Conservation (phyloP, 2,888 invertebrate genomes). For the Acanthococcus lagerstroemiae region DNA sequence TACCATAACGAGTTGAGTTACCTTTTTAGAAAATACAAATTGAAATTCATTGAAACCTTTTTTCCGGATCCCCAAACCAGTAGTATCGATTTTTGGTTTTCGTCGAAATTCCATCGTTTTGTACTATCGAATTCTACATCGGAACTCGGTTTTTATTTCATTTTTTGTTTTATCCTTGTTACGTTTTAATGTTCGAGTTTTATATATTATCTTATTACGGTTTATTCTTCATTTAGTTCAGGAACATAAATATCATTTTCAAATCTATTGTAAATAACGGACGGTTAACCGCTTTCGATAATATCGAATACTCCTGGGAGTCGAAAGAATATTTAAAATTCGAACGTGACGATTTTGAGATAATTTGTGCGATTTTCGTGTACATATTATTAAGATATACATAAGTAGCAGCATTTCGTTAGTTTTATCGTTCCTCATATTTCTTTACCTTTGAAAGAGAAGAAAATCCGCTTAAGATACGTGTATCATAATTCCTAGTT, state of each 20-base stretch:
- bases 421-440: slow-evolving; percentile 26
- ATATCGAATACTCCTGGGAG: neutral
- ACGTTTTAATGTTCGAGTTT: neutral
- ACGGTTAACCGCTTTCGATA: neutral
- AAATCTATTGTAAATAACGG: neutral
- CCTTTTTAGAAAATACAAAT: slow-evolving; percentile 6
- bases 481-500: slow-evolving; percentile 24
- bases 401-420: slow-evolving; percentile 18
- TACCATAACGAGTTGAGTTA: slow-evolving; percentile 22
- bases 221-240: too few relatives aligned
- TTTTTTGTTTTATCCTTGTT: neutral
- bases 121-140: neutral
- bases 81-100: neutral
- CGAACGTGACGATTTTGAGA: neutral
- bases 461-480: slow-evolving; percentile 24
- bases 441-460: too few relatives aligned
- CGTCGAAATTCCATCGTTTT: neutral
- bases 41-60: neutral
- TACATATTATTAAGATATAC: slow-evolving; percentile 19
- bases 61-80: neutral
- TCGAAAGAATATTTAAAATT: neutral
- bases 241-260: too few relatives aligned
- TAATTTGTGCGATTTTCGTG: slow-evolving; percentile 11
- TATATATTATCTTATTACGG: neutral
- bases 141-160: neutral